Conservation (phyloP, 2,113 vertebrate genomes). For the Gopherus flavomarginatus region DNA sequence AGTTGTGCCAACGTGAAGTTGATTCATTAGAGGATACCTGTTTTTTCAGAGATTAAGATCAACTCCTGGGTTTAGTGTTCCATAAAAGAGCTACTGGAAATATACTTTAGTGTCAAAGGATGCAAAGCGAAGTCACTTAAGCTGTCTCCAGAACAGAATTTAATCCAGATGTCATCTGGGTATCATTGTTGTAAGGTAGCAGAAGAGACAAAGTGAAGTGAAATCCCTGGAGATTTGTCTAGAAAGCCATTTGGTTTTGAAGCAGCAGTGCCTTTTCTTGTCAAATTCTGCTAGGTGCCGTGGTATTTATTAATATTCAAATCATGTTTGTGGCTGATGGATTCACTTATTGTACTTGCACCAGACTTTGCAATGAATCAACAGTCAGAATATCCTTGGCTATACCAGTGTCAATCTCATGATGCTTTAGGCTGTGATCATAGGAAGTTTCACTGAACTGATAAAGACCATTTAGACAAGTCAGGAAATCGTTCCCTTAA, state of each 20-base stretch:
- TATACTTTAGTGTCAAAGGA: background rate
- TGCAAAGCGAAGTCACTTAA: background rate
- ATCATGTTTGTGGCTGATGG: background rate
- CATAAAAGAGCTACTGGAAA: background rate
- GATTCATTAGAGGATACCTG: background rate
- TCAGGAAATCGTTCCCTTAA: background rate
- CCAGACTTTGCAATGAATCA: background rate
- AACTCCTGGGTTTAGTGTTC: slow-evolving; percentile 1
- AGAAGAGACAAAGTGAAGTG: background rate
- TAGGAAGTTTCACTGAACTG: background rate
- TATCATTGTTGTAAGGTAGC: background rate
- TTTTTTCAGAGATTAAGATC: slow-evolving; percentile 21
- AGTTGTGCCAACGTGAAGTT: slow-evolving; percentile 14
- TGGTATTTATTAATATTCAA: background rate
- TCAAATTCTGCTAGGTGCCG: background rate
- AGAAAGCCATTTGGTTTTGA: background rate
- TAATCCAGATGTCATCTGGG: background rate
- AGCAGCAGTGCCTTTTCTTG: accelerated
- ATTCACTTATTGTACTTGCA: accelerated
- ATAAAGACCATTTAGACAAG: background rate
- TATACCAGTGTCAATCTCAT: accelerated
- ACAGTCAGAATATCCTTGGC: background rate
- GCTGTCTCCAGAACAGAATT: background rate
- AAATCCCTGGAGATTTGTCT: background rate
- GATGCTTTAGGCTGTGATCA: background rate